These are phyloP conservation scores for Syritta pipiens DNA, from an alignment of 2,888 invertebrate genomes.

Conservation along the genomic window DNA sequence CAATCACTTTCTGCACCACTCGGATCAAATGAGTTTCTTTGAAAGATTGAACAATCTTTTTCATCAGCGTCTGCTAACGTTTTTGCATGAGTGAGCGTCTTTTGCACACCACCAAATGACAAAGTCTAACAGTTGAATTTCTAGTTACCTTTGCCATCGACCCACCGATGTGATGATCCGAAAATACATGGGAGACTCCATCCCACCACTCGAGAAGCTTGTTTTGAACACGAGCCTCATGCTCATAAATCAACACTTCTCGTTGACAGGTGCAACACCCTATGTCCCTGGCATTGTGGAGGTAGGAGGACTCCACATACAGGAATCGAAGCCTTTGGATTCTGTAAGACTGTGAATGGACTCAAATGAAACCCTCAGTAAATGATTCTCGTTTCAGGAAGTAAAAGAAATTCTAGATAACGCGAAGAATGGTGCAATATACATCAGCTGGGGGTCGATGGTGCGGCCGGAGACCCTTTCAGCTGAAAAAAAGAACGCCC, in stretches of 20 bases:
- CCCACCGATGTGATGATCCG: slow-evolving; percentile 77
- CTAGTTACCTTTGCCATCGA: slow-evolving; percentile 74
- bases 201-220: slow-evolving; percentile 79
- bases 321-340: slow-evolving; percentile 72
- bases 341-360: slow-evolving; percentile 71
- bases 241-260: slow-evolving; percentile 80
- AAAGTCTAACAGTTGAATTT: not conserved
- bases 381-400: slow-evolving; percentile 77
- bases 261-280: slow-evolving; percentile 79
- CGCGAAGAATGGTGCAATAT: slow-evolving; percentile 82
- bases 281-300: slow-evolving; percentile 80
- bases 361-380: not conserved
- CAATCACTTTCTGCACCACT: slow-evolving; percentile 80
- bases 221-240: slow-evolving; percentile 76
- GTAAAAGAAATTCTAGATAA: slow-evolving; percentile 79
- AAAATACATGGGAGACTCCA: slow-evolving; percentile 78
- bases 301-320: slow-evolving; percentile 80
- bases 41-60: slow-evolving; percentile 79
- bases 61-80: slow-evolving; percentile 69
- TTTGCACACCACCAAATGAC: not conserved
- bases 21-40: slow-evolving; percentile 77
- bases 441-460: slow-evolving; percentile 86
- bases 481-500: slow-evolving; percentile 79
- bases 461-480: slow-evolving; percentile 82
- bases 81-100: slow-evolving; percentile 70